Conservation (phyloP, 2,888 invertebrate species). For the Rotaria sp. region DNA sequence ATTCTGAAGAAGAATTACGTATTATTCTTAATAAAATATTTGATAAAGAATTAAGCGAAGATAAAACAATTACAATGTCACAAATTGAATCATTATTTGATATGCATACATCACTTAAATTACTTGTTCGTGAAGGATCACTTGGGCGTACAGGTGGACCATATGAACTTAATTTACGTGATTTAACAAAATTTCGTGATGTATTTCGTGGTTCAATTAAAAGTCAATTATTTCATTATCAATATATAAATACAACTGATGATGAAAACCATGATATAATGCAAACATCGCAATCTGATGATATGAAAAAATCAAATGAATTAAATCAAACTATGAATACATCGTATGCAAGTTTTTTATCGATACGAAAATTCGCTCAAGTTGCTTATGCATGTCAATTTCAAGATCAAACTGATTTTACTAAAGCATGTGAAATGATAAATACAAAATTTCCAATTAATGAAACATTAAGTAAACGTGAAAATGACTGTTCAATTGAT, state of each 20-base stretch:
- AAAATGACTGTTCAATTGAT: neutral
- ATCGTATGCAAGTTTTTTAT: neutral
- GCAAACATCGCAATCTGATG: too few species aligned
- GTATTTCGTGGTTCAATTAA: neutral
- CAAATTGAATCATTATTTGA: neutral
- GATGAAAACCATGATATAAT: neutral
- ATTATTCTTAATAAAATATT: neutral
- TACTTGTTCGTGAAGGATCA: neutral
- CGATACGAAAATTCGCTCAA: constrained; percentile 5
- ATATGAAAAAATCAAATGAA: neutral
- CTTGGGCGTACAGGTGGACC: neutral
- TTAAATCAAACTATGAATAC: neutral
- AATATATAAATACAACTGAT: neutral
- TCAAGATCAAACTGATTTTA: neutral
- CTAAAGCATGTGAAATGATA: neutral
- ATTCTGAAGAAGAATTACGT: neutral
- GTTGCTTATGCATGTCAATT: neutral
- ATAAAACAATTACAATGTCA: neutral
- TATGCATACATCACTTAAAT: neutral
- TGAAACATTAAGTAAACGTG: neutral
- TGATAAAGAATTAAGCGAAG: neutral
- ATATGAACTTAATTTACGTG: neutral
- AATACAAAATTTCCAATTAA: neutral
- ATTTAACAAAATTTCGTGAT: neutral
- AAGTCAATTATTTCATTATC: neutral